These are phyloP conservation scores for Pterobdella sp. DNA, from an alignment of 2,888 invertebrate genomes.

Conservation along the genomic window DNA sequence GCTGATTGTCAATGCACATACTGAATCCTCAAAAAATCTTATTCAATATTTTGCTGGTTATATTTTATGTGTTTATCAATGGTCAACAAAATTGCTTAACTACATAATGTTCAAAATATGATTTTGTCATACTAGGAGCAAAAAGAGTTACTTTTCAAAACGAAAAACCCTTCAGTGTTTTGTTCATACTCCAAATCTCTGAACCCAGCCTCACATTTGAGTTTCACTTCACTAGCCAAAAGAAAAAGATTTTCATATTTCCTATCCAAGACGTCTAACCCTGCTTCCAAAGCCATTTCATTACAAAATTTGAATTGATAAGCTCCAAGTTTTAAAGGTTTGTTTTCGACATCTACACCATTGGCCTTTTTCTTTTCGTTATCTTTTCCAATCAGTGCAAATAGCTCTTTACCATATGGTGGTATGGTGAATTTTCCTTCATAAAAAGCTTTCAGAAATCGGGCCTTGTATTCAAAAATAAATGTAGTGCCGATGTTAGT, in stretches of 20 bases:
- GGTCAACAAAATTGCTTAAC: too few relatives aligned
- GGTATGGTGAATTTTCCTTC: slow-evolving; percentile 5
- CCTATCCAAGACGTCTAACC: not conserved
- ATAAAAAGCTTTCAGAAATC: slow-evolving; percentile 8
- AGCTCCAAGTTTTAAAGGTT: not conserved
- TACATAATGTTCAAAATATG: too few relatives aligned
- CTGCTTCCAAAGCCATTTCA: not conserved
- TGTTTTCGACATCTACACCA: not conserved
- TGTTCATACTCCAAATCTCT: not conserved
- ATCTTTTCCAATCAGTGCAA: not conserved
- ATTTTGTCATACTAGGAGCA: too few relatives aligned
- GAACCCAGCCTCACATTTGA: not conserved
- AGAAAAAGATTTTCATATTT: not conserved
- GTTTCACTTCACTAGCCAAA: not conserved
- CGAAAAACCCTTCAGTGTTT: not conserved
- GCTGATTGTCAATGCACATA: too few relatives aligned
- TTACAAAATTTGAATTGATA: slow-evolving; percentile 7
- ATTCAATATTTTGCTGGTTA: too few relatives aligned
- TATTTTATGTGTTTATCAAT: too few relatives aligned
- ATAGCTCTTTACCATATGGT: slow-evolving; percentile 3
- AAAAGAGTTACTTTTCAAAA: too few relatives aligned
- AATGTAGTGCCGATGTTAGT: not conserved
- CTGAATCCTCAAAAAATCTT: too few relatives aligned
- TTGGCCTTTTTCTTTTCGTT: not conserved
- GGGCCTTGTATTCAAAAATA: slow-evolving; percentile 10